A percentile compares a stretch with the other conserved stretches of the same genome.
Evolutionary conservation across 2,113 vertebrate species (phyloP).

Genomic region (Mustelus asterias): DNA sequence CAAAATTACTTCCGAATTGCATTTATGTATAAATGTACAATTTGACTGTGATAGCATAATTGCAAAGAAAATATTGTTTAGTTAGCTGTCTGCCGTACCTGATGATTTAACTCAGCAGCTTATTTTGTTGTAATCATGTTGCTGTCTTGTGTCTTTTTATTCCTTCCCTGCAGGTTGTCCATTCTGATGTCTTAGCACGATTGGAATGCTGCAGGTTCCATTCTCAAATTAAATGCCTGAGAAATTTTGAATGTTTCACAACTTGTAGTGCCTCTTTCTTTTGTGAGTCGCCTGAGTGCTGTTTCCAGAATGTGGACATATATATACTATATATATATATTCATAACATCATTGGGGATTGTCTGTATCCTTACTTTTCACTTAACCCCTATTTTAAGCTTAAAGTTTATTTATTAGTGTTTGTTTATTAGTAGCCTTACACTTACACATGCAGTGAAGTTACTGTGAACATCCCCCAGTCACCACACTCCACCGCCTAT

Average conservation of each 20-base stretch:
- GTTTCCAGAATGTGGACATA: neutral
- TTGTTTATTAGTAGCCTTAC: no score
- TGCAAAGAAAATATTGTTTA: neutral
- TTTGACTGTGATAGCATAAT: neutral
- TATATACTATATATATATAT: neutral
- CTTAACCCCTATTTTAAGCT: neutral
- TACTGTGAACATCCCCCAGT: no score
- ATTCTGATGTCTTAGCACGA: neutral
- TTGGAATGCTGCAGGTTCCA: neutral
- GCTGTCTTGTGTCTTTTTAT: neutral
- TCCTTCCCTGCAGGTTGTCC: no score
- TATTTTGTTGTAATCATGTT: no score
- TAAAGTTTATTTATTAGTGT: no score
- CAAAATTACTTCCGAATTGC: neutral
- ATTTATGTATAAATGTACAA: neutral
- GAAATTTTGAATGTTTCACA: neutral
- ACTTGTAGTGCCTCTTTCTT: neutral
- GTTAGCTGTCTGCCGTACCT: neutral
- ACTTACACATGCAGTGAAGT: no score
- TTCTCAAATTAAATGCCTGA: neutral
- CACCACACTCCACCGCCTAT: no score
- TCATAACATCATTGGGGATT: neutral
- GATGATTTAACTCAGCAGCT: neutral
- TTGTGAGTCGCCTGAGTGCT: neutral
- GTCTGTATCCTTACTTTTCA: neutral